phyloP scores from a whole-genome alignment of 53 echinoderm and acorn worm species.

The Hippasteria phrygiana region DNA sequence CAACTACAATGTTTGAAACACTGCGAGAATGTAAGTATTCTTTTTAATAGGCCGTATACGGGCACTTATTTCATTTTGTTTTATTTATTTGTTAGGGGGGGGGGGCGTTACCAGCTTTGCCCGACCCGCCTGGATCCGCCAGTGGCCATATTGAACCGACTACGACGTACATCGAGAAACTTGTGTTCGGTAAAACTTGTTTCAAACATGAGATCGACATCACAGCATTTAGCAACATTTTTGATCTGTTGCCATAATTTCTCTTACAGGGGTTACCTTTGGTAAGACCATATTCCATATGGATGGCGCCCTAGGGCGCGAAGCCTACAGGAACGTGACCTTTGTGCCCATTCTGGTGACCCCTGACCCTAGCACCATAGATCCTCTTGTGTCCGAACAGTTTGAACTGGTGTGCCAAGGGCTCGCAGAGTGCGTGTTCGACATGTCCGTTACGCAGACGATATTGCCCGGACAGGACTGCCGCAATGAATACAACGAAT shows the following conservation, averaged over 20 bases:
- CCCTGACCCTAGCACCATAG: constrained; percentile 42
- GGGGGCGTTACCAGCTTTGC: too few species aligned
- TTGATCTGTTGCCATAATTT: too few species aligned
- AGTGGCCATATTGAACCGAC: too few species aligned
- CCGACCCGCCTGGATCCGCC: too few species aligned
- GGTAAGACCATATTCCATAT: constrained; percentile 51
- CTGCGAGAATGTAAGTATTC: constrained; percentile 64
- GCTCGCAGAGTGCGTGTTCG: constrained; percentile 41
- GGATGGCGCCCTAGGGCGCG: neutral
- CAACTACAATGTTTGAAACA: constrained; percentile 17
- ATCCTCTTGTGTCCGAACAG: neutral
- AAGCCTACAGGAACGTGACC: constrained; percentile 64
- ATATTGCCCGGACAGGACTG: constrained; percentile 12
- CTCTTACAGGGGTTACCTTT: constrained; percentile 55
- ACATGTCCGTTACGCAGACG: constrained; percentile 60
- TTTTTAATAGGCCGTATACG: neutral
- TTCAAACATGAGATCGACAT: too few species aligned
- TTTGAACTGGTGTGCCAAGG: constrained; percentile 8
- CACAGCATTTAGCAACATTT: too few species aligned
- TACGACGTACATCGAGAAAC: too few species aligned
- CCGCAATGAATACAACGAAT: neutral
- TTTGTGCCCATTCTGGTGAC: constrained; percentile 69
- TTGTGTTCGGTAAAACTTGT: too few species aligned
- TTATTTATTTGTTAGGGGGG: too few species aligned
- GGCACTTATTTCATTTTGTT: neutral